Conservation (phyloP, 2,888 invertebrate genomes). For the Zootermopsis nevadensis region DNA sequence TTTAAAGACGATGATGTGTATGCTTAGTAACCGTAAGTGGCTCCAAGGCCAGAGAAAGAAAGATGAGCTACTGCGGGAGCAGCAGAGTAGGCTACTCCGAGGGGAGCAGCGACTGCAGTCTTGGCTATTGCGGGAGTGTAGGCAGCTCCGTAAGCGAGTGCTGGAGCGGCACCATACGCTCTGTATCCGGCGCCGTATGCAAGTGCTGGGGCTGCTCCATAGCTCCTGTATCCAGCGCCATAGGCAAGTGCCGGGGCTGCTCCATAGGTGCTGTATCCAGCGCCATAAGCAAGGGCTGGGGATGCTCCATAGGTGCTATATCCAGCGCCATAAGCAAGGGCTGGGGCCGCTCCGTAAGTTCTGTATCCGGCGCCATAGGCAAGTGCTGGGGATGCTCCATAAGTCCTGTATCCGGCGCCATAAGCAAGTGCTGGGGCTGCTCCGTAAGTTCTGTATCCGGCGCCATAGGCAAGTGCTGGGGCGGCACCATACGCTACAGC, state of each 20-base stretch:
- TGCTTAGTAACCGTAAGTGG: slow-evolving; percentile 49
- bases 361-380: slow-evolving; percentile 40
- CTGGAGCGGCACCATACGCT: slow-evolving; percentile 35
- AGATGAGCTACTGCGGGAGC: slow-evolving; percentile 47
- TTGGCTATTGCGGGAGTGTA: slow-evolving; percentile 38
- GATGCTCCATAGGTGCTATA: slow-evolving; percentile 33
- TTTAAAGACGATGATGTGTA: background rate
- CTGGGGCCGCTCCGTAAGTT: slow-evolving; percentile 35
- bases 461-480: slow-evolving; percentile 56
- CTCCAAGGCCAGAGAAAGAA: slow-evolving; percentile 51
- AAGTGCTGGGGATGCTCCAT: slow-evolving; percentile 40
- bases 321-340: slow-evolving; percentile 34
- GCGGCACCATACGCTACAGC: slow-evolving; percentile 33
- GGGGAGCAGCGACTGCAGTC: slow-evolving; percentile 41
- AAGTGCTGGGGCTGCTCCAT: slow-evolving; percentile 32
- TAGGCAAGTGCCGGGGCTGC: slow-evolving; percentile 36
- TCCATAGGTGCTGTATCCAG: slow-evolving; percentile 49
- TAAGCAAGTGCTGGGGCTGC: slow-evolving; percentile 42
- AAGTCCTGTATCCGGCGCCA: slow-evolving; percentile 43
- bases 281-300: slow-evolving; percentile 56
- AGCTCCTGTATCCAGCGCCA: background rate
- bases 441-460: slow-evolving; percentile 49
- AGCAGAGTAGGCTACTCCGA: slow-evolving; percentile 21
- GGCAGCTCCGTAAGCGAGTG: slow-evolving; percentile 24
- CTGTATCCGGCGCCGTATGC: slow-evolving; percentile 19